Conservation (phyloP, 2,797 vertebrate species). For the Pipistrellus pygmaeus region DNA sequence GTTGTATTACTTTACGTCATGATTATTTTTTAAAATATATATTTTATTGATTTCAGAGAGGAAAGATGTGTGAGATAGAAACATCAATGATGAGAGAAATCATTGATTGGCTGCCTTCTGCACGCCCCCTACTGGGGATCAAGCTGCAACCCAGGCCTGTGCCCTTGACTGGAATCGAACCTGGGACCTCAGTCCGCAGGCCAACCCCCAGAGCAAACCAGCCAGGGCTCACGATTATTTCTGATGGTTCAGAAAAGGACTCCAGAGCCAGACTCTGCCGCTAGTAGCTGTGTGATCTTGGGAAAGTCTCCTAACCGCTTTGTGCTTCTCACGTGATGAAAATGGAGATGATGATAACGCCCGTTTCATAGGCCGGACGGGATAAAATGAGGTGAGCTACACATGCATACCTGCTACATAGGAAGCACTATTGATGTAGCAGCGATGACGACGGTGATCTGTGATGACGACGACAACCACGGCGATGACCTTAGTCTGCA, state of each 20-base stretch:
- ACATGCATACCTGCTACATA: neutral
- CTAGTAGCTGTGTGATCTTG: neutral
- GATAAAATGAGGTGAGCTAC: neutral
- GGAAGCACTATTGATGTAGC: neutral
- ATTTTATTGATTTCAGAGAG: no score
- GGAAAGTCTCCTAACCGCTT: neutral
- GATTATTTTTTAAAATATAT: no score
- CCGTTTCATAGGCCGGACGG: neutral
- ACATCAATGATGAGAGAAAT: no score
- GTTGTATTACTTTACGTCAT: neutral
- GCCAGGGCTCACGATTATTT: neutral
- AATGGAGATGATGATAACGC: neutral
- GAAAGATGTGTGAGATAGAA: no score
- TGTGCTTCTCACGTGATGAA: neutral
- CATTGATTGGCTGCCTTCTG: no score
- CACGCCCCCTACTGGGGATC: no score
- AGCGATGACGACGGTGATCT: neutral
- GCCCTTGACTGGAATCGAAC: no score
- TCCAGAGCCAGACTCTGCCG: neutral
- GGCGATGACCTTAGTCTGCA: neutral
- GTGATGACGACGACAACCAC: rapidly evolving
- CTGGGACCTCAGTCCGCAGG: no score
- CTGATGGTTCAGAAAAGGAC: conserved; percentile 1
- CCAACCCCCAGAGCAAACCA: no score
- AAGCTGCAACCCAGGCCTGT: no score